Base-by-base conservation (phyloP, 2,113 vertebrate genomes). In the Lasiurus cinereus region DNA sequence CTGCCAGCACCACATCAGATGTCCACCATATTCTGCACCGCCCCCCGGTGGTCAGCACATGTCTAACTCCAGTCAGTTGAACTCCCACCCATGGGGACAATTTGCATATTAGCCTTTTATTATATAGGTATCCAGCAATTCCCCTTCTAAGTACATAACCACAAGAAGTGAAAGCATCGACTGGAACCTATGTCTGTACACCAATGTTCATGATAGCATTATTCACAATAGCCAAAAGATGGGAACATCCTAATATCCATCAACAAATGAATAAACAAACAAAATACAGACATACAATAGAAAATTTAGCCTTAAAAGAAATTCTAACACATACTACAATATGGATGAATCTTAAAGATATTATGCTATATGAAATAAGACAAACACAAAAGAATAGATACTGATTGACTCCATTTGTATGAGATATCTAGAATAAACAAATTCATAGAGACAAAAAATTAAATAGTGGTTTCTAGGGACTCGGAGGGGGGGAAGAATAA, bases 281-380 rank as follows among this genome's bases (percentile, higher is more conserved):
- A 67, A 70, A 48, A 73, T 6, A 62, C 0, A 93, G 8, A 77
- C 46, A 67, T 22, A 94, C 6, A 39, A 39, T 29, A 36, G 48
- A 82, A 67, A 29, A 94, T 43, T 64, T 62, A 62, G 6, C 22
- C 59, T 66, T 84, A 70, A 90, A 92, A 79, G 50, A 19, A 89
- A 54, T 27, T 46, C 29, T 56, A 36, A 46, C 4, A 59, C 27
- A 54, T n/a, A 7, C 29, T 91, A 72, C 19, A 90, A 74, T n/a
- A 52, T 11, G 8, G 56, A 46, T 86, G 33, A 91, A 74, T 6
- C 56, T 43, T 74, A 77, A 84, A 86, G 48, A n/a, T 5, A 79
- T 39, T 77, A 27, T 39, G 16, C 15, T 76, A 59, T 33, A 15
- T 69, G 29, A 92, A 94, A 64, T 88, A 73, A 70, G 36, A 66